Conservation (phyloP, 2,888 invertebrate genomes). For the Apamea monoglypha region DNA sequence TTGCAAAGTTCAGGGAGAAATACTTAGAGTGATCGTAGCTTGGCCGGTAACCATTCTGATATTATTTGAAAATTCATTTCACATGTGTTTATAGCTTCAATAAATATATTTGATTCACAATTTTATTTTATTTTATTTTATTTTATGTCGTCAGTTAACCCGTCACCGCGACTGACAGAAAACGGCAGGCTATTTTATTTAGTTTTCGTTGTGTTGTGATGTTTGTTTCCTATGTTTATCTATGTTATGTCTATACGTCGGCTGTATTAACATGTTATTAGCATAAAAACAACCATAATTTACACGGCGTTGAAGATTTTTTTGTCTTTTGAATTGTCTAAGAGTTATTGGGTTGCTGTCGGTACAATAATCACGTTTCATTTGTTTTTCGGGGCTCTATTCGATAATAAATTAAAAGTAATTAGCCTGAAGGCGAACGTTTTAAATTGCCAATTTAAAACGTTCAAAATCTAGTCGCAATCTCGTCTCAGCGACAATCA, state of each 20-base stretch:
- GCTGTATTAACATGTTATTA: constrained; percentile 26
- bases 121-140: constrained; percentile 27
- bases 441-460: too few relatives aligned
- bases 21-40: not conserved
- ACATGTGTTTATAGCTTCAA: constrained; percentile 8
- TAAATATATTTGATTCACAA: constrained; percentile 29
- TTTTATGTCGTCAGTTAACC: constrained; percentile 26
- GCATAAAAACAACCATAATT: constrained; percentile 34
- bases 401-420: constrained; percentile 22
- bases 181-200: constrained; percentile 44
- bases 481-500: too few relatives aligned
- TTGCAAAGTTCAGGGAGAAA: not conserved
- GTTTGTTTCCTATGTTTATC: constrained; percentile 11
- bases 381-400: not conserved
- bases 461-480: too few relatives aligned
- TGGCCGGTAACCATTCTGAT: not conserved
- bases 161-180: constrained; percentile 13
- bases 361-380: constrained; percentile 12
- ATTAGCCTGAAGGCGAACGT: not conserved
- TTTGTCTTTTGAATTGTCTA: constrained; percentile 1
- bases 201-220: constrained; percentile 26
- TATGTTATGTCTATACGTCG: constrained; percentile 34
- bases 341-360: constrained; percentile 19
- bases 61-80: constrained; percentile 5
- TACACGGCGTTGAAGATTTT: constrained; percentile 3